phyloP scores from a whole-genome alignment of 2,797 vertebrate species.

The Sphenopsis melanotis region DNA sequence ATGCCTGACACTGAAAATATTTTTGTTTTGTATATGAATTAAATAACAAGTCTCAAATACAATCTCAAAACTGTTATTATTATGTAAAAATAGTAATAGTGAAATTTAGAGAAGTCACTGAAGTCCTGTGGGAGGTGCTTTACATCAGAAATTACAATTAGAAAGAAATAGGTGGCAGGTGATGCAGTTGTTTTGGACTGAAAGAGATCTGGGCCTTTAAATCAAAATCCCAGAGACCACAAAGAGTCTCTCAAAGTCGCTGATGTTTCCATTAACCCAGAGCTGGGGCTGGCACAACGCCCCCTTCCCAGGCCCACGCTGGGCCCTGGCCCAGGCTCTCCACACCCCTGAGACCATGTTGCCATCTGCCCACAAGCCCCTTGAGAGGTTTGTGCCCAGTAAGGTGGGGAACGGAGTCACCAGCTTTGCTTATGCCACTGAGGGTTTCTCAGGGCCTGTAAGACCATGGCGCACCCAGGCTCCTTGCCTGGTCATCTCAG shows the following conservation, averaged over 20 bases:
- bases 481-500: neutral
- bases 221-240: neutral
- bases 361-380: neutral
- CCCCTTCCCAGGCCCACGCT: neutral
- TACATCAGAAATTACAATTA: neutral
- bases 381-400: neutral
- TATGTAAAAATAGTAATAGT: neutral
- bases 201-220: neutral
- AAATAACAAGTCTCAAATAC: neutral
- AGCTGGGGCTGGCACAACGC: neutral
- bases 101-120: neutral
- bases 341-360: neutral
- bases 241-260: neutral
- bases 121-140: neutral
- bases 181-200: neutral
- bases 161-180: neutral
- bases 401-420: neutral
- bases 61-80: neutral
- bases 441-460: accelerated
- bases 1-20: neutral
- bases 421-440: neutral
- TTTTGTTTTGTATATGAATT: neutral
- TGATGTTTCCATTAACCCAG: neutral
- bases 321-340: neutral
- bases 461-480: accelerated